Evolutionary conservation across 1,140 invertebrate species (phyloP), one percentile per base, ranked within the genome.

Genomic region (Gonioctena quinquepunctata): DNA sequence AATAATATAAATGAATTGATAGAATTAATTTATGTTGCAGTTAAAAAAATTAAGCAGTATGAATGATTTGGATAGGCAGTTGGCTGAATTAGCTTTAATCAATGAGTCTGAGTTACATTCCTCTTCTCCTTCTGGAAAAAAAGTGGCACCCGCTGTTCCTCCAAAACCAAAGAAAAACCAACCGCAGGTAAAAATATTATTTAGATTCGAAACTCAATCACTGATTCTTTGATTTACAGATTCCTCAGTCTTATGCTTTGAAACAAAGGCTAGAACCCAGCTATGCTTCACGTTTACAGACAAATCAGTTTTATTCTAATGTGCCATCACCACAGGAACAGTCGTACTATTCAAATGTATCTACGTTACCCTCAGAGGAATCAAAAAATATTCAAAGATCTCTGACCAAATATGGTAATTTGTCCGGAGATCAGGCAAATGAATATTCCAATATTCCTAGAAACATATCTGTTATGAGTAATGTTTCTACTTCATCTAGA

Each of bases 101-200:
- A 87, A 86, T 18, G 86, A 86, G 68, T 81, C 83, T 6, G 87
- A 87, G 72, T 75, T 87, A 68, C 83, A 84, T 73, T 83, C 86
- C 54, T 85, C 85, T 77, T 84, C 86, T 66, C 83, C 84, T 67
- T 81, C 60, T 80, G 82, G 81, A 6, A 91, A 90, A 75, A 93
- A 93, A 82, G 83, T 91, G 66, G 91, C 90, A 68, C 92, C 92
- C 64, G 90, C 90, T 56, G 89, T 93, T 60, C 91, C 92, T 33
- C 92, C 91, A n/a, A 93, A 93, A 82, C 91, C 91, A 52, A 92
- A 92, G 83, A 90, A 89, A 77, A 86, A 88, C 68, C 87, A 87
- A 73, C 90, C 90, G n/a, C 88, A 90, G 87, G 90, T 91, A 82
- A 68, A 21, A 11, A 16, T 25, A 21, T 18, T 56, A 56, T 8